phyloP scores from a whole-genome alignment of 2,888 invertebrate genomes.

The Deilephila porcellus region DNA sequence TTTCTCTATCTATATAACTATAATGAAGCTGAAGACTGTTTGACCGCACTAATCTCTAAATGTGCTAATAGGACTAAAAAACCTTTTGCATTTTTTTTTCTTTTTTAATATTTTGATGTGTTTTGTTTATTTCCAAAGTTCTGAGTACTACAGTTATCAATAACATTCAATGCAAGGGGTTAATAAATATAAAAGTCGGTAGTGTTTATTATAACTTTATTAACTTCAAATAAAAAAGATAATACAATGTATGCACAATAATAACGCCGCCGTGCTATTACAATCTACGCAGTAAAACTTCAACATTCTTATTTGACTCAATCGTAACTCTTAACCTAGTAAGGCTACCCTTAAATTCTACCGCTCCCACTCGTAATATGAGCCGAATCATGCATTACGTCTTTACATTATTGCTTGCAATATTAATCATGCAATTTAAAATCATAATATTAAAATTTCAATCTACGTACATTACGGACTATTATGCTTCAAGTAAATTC shows the following conservation, averaged over 20 bases:
- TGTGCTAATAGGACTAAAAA: too few species aligned
- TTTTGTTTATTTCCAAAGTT: too few species aligned
- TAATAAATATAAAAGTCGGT: conserved; percentile 43
- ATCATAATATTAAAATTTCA: conserved; percentile 33
- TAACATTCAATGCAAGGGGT: too few species aligned
- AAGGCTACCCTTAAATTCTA: conserved; percentile 83
- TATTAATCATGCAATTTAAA: conserved; percentile 36
- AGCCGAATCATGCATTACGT: conserved; percentile 56
- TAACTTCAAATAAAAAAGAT: conserved; percentile 76
- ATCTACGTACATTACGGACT: conserved; percentile 39
- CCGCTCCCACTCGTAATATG: conserved; percentile 59
- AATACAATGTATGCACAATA: conserved; percentile 75
- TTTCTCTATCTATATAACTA: too few species aligned
- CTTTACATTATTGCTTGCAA: conserved; percentile 62
- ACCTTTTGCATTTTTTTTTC: too few species aligned
- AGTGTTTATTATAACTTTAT: conserved; percentile 74
- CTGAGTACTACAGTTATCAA: too few species aligned
- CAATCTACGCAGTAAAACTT: conserved; percentile 73
- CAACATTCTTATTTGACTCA: conserved; percentile 66
- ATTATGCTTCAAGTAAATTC: conserved; percentile 51
- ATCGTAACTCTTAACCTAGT: conserved; percentile 78
- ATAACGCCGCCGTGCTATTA: conserved; percentile 77
- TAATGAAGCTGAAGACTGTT: too few species aligned
- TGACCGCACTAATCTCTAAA: too few species aligned
- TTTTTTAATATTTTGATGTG: too few species aligned